phyloP scores from a whole-genome alignment of 64 coral and sea anemone species.

The Montipora cactus region DNA sequence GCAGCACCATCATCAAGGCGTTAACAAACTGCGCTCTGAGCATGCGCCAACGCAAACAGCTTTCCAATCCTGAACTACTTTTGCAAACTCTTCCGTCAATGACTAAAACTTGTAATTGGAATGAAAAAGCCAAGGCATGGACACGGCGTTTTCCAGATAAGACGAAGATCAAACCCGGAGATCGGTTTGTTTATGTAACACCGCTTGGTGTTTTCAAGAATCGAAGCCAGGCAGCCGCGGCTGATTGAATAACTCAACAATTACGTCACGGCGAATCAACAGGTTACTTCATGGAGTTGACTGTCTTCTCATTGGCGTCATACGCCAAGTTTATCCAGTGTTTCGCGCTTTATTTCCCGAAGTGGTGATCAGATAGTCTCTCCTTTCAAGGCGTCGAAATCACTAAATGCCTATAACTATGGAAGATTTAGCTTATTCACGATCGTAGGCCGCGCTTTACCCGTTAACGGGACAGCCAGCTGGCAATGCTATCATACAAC shows the following conservation, averaged over 20 bases:
- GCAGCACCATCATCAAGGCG: conserved; percentile 12
- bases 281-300: conserved; percentile 66
- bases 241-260: conserved; percentile 69
- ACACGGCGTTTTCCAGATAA: not conserved
- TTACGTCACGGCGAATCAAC: conserved; percentile 56
- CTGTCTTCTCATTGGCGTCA: conserved; percentile 66
- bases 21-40: conserved; percentile 5
- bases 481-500: not conserved
- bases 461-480: not conserved
- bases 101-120: not conserved
- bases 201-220: conserved; percentile 57
- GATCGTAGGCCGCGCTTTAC: not conserved
- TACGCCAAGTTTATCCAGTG: conserved; percentile 2
- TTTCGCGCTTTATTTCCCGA: not conserved
- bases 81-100: not conserved
- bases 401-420: no score
- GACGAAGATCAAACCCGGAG: not conserved
- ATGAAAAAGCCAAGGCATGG: not conserved
- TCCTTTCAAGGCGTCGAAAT: no score
- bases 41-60: not conserved
- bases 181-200: conserved; percentile 6
- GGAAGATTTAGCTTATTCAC: not conserved
- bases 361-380: not conserved
- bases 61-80: not conserved
- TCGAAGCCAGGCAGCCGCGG: not conserved